Base-by-base conservation (phyloP, 2,888 invertebrate genomes). In the Epsilonema sp. region DNA sequence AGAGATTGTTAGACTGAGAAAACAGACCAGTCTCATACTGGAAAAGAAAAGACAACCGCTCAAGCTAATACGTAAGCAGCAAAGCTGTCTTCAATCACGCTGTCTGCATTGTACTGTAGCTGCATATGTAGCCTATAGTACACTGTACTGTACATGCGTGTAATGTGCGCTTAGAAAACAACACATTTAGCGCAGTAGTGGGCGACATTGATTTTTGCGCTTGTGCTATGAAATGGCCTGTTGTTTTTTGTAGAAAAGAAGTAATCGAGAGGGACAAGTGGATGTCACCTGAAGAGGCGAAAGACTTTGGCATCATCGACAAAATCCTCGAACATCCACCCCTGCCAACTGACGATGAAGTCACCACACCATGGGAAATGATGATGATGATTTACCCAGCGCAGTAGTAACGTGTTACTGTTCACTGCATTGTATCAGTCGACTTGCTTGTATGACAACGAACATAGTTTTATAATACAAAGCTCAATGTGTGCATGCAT, bases 251-350 rank as follows among this genome's bases (percentile, higher is more conserved):
- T 64, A 72, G 83, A n/a, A n/a, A 84, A 63, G 64, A 64, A 42
- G 79, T 75, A 49, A 85, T 97, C 80, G 97, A 99, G 65, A 75
- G 97, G 44, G 97, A 97, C 65, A 78, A 80, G 58, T 97, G 89
- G 60, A 84, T 99, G 86, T 79, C 76, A 48, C 87, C 97, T 0
- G 67, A 68, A 2, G 86, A 92, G 70, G 94, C 94, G 0, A 81
- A 82, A 65, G 71, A 75, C 19, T 84, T 90, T 71, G 97, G 97
- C 36, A 67, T 97, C 26, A 85, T 97, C 62, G 97, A 97, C 68
- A 79, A 80, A 67, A 81, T 94, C 43, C 69, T 92, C 44, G 82
- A 81, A 55, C 82, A n/a, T n/a, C n/a, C n/a, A n/a, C n/a, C n/a
- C n/a, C n/a, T n/a, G n/a, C n/a, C n/a, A n/a, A n/a, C n/a, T n/a